These are phyloP conservation scores for Sander lucioperca DNA, from an alignment of 2,113 vertebrate species.

Conservation along the genomic window DNA sequence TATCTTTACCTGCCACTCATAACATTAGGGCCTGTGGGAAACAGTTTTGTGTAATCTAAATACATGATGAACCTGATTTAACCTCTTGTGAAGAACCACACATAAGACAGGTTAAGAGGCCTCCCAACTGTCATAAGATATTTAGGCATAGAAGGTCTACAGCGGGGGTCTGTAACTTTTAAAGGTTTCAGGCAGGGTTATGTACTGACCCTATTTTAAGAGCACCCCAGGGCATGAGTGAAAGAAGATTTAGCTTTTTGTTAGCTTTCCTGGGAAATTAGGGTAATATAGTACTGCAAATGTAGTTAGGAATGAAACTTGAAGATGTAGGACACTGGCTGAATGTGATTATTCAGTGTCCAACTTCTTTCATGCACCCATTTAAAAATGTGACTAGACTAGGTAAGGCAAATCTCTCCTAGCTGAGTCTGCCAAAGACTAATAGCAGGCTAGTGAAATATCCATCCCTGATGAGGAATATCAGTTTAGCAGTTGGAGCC, in stretches of 20 bases:
- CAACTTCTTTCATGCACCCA: slow-evolving; percentile 41
- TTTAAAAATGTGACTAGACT: slow-evolving; percentile 45
- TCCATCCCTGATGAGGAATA: slow-evolving; percentile 40
- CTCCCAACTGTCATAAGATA: slow-evolving; percentile 24
- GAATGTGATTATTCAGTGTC: slow-evolving; percentile 48
- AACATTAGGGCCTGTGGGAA: slow-evolving; percentile 8
- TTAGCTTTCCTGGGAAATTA: slow-evolving; percentile 45
- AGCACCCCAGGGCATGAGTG: slow-evolving; percentile 55
- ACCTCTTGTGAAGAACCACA: slow-evolving; percentile 33
- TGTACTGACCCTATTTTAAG: slow-evolving; percentile 51
- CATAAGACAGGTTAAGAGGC: slow-evolving; percentile 16
- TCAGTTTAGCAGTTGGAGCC: slow-evolving; percentile 92
- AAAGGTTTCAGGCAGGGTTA: slow-evolving; percentile 66
- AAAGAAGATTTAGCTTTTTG: slow-evolving; percentile 24
- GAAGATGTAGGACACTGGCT: slow-evolving; percentile 38
- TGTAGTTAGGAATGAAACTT: slow-evolving; percentile 14
- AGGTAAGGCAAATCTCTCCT: slow-evolving; percentile 66
- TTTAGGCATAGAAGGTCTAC: slow-evolving; percentile 58
- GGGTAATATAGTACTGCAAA: slow-evolving; percentile 38
- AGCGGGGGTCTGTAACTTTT: slow-evolving; percentile 44
- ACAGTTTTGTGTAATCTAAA: slow-evolving; percentile 1
- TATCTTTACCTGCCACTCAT: slow-evolving; percentile 1
- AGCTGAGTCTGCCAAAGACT: slow-evolving; percentile 49
- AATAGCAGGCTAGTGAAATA: slow-evolving; percentile 27
- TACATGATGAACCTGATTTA: slow-evolving; percentile 21